phyloP scores from a whole-genome alignment of 1,140 invertebrate species.

The Calephelis nemesis region DNA sequence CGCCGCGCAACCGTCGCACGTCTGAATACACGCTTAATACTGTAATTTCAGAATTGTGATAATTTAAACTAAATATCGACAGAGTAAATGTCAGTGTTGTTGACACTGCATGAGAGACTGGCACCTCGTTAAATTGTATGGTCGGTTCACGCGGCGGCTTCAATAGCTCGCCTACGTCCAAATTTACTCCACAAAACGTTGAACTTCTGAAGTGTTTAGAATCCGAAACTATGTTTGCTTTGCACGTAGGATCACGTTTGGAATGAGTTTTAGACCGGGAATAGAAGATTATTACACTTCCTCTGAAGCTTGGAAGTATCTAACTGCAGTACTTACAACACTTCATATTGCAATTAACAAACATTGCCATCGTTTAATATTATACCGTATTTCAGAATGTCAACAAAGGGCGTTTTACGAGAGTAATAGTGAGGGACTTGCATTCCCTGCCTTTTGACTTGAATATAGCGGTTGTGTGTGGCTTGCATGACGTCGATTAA shows the following conservation, averaged over 20 bases:
- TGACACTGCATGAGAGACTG: background rate
- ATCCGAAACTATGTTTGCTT: constrained; percentile 6
- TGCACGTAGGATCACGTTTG: background rate
- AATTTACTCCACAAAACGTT: constrained; percentile 2
- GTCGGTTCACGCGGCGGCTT: background rate
- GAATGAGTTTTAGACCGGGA: background rate
- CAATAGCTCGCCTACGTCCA: background rate
- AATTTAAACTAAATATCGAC: background rate
- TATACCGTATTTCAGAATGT: no score
- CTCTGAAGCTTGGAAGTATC: no score
- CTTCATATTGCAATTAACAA: no score
- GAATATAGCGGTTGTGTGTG: no score
- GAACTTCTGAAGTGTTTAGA: constrained; percentile 12
- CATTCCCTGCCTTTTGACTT: no score
- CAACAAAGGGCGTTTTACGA: no score
- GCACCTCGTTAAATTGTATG: background rate
- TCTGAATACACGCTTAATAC: background rate
- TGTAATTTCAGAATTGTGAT: background rate
- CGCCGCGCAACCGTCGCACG: no score
- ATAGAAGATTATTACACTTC: no score
- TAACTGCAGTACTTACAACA: no score
- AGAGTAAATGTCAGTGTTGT: background rate
- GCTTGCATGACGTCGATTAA: no score
- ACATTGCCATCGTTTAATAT: no score
- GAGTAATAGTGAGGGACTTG: no score